Conservation (phyloP, 2,888 invertebrate species). For the Drosophila nr. perissopoda region DNA sequence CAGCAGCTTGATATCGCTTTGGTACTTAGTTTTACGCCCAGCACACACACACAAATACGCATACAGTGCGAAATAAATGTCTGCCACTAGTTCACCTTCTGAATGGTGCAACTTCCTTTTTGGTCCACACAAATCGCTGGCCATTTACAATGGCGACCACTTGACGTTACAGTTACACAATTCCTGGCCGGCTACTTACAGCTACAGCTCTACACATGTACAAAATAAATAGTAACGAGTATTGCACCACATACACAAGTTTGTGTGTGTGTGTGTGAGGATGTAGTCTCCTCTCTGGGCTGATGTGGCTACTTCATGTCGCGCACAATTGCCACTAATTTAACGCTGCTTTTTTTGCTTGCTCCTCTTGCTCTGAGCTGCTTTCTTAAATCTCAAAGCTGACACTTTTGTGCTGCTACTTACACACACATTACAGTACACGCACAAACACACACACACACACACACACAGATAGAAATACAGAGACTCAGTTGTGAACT, state of each 20-base stretch:
- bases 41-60: constrained; percentile 15
- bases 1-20: constrained; percentile 9
- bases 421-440: constrained; percentile 68
- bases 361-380: constrained; percentile 53
- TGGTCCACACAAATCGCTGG: constrained; percentile 66
- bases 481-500: constrained; percentile 37
- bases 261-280: constrained; percentile 1
- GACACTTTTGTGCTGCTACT: constrained; percentile 79
- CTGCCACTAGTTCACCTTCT: constrained; percentile 24
- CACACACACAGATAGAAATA: constrained; percentile 22
- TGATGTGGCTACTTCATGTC: constrained; percentile 68
- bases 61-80: constrained; percentile 11
- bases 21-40: constrained; percentile 24
- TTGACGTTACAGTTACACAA: constrained; percentile 53
- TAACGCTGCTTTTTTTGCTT: constrained; percentile 65
- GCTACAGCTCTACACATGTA: constrained; percentile 36
- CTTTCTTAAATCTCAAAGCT: constrained; percentile 80
- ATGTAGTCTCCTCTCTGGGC: constrained; percentile 47
- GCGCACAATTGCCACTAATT: constrained; percentile 80
- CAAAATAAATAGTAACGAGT: constrained; percentile 74
- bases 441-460: constrained; percentile 23
- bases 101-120: constrained; percentile 46
- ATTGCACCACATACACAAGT: background rate
- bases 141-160: constrained; percentile 62
- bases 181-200: constrained; percentile 27